Evolutionary conservation across 2,797 vertebrate species (phyloP).

Genomic region (Aselliscus stoliczkanus): DNA sequence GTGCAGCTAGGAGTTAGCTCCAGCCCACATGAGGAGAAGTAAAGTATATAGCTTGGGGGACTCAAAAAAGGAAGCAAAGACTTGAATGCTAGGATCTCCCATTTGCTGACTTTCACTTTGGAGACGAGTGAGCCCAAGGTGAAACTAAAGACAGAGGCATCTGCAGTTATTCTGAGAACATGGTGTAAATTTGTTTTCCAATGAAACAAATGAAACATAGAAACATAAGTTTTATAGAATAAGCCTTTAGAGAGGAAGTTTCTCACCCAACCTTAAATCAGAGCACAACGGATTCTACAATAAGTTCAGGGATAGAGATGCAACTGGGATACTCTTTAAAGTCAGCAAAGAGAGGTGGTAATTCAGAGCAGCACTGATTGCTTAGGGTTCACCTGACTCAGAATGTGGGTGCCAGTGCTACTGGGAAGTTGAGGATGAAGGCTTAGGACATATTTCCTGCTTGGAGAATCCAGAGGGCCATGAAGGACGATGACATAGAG

Average conservation of each 20-base stretch:
- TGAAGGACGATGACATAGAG: not conserved
- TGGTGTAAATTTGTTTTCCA: not conserved
- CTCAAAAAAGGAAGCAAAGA: not conserved
- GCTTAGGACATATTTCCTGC: not conserved
- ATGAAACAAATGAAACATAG: not conserved
- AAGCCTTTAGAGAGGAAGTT: not conserved
- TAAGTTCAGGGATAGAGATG: not conserved
- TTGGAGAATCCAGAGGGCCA: not conserved
- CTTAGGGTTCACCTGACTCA: not conserved
- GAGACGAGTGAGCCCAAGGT: not conserved
- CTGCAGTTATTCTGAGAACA: not conserved
- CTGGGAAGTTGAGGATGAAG: not conserved
- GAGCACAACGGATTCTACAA: not conserved
- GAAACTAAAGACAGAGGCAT: not conserved
- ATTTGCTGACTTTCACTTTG: not conserved
- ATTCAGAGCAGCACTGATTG: not conserved
- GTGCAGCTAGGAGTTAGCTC: not conserved
- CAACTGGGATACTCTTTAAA: not conserved
- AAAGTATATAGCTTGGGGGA: not conserved
- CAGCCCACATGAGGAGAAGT: not conserved
- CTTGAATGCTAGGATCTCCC: not conserved
- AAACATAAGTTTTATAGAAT: not conserved
- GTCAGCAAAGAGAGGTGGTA: not conserved
- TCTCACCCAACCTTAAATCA: not conserved
- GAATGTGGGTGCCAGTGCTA: not conserved